Evolutionary conservation across 2,113 vertebrate genomes (phyloP).

Genomic region (Rhinopomastus cyanomelas): DNA sequence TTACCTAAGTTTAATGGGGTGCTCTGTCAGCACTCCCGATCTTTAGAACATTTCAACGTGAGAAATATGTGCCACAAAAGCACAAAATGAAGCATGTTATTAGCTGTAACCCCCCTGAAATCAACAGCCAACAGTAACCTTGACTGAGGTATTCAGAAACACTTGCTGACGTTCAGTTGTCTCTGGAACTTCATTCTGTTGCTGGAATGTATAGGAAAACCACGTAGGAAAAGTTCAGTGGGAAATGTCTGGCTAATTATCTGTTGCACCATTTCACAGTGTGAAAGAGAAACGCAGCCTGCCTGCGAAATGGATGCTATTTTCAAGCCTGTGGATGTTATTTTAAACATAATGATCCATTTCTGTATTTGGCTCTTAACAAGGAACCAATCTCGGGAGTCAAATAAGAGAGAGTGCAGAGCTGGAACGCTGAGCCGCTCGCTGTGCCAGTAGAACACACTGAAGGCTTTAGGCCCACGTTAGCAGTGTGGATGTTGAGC

Average conservation of each 20-base stretch:
- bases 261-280: constrained; percentile 4
- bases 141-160: constrained; percentile 11
- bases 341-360: constrained; percentile 17
- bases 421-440: neutral
- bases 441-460: neutral
- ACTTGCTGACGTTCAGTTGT: constrained; percentile 27
- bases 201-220: constrained; percentile 32
- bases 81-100: neutral
- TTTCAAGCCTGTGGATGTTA: constrained; percentile 34
- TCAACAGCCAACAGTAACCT: neutral
- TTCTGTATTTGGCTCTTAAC: neutral
- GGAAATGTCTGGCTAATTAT: constrained; percentile 12
- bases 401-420: neutral
- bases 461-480: neutral
- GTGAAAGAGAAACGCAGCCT: constrained; percentile 49
- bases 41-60: neutral
- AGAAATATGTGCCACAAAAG: neutral
- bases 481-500: neutral
- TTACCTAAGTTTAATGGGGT: neutral
- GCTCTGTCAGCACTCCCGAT: neutral
- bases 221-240: neutral
- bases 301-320: constrained; percentile 33
- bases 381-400: neutral
- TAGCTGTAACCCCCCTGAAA: neutral
- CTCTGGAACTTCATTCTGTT: constrained; percentile 30